A percentile compares a stretch with the other conserved stretches of the same genome.
phyloP scores from a whole-genome alignment of 1,140 invertebrate genomes.

The Dendrolimus kikuchii region DNA sequence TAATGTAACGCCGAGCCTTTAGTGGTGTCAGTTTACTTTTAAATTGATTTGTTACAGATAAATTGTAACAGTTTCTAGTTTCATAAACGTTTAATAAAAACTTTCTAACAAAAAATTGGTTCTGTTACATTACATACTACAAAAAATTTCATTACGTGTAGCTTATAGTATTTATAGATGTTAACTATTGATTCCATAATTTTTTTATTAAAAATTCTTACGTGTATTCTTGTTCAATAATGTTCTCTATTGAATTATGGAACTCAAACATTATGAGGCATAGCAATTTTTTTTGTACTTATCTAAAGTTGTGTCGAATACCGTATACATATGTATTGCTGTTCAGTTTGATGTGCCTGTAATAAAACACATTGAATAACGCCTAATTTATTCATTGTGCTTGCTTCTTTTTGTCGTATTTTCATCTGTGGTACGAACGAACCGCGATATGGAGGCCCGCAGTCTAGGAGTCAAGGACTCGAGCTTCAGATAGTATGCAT shows the following conservation, averaged over 20 bases:
- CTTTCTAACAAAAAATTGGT: slow-evolving; percentile 5
- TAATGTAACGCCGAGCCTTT: slow-evolving; percentile 20
- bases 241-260: too few relatives aligned
- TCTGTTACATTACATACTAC: slow-evolving; percentile 2
- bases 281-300: too few relatives aligned
- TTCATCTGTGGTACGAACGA: slow-evolving; percentile 13
- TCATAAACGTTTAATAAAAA: slow-evolving; percentile 13
- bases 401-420: slow-evolving; percentile 15
- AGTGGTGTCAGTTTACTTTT: slow-evolving; percentile 22
- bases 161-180: background rate
- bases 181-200: too few relatives aligned
- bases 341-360: too few relatives aligned
- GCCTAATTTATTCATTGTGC: slow-evolving; percentile 8
- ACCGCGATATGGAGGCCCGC: slow-evolving; percentile 19
- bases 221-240: too few relatives aligned
- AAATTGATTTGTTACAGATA: slow-evolving; percentile 28
- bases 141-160: too few relatives aligned
- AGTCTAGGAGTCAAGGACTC: slow-evolving; percentile 26
- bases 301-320: background rate
- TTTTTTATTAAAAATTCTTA: too few relatives aligned
- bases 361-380: too few relatives aligned
- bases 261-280: too few relatives aligned
- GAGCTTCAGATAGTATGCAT: slow-evolving; percentile 1
- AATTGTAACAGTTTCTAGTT: slow-evolving; percentile 20
- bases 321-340: too few relatives aligned